Conservation (phyloP, 64 coral and sea anemone genomes). For the Platygyra sinensis region DNA sequence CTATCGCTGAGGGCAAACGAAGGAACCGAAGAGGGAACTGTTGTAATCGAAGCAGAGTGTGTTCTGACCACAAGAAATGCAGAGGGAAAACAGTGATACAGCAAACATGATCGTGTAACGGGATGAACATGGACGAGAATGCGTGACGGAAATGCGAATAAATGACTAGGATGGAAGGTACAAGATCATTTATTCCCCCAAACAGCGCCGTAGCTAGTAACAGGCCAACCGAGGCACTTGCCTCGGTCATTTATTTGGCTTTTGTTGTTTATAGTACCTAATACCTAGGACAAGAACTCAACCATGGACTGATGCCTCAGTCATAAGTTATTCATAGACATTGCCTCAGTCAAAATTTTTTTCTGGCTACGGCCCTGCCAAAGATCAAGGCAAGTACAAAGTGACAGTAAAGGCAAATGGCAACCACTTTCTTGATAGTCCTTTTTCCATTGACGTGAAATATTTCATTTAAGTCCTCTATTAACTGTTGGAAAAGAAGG, state of each 20-base stretch:
- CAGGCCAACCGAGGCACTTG: no score
- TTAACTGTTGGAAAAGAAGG: not conserved
- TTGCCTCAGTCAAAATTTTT: no score
- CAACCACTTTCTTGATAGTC: constrained; percentile 15
- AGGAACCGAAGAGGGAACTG: constrained; percentile 1
- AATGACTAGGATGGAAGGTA: constrained; percentile 68
- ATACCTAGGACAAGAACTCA: no score
- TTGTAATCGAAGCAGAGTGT: constrained; percentile 31
- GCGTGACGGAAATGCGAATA: constrained; percentile 5
- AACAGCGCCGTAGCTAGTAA: no score
- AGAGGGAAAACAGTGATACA: constrained; percentile 51
- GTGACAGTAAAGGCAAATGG: constrained; percentile 28
- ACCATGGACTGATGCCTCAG: no score
- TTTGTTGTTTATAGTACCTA: no score
- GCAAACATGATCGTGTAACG: constrained; percentile 51
- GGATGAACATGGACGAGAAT: constrained; percentile 31
- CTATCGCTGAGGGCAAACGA: constrained; percentile 8
- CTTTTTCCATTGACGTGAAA: not conserved
- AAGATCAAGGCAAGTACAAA: not conserved
- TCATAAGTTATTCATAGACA: no score
- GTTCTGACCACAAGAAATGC: constrained; percentile 54
- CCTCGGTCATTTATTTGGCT: no score
- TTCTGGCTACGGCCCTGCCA: no score
- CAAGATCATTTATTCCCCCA: constrained; percentile 23
- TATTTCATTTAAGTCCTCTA: not conserved